Evolutionary conservation across 2,888 invertebrate genomes (phyloP), one percentile per base, ranked within the genome.

Genomic region (Epirrhoe tristata): DNA sequence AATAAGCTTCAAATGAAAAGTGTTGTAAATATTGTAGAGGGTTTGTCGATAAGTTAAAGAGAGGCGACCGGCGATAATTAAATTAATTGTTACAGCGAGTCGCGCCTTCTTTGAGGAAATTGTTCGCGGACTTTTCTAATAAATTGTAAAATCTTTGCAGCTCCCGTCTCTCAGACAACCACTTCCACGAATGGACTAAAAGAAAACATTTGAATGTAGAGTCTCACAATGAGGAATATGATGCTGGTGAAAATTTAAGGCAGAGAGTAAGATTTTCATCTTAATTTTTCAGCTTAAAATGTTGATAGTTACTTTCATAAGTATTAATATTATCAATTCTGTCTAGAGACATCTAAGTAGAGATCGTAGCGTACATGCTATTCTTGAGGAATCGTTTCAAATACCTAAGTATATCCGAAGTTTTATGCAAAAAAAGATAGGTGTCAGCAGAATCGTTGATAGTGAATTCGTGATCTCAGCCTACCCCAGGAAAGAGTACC

Each of bases 81-180:
- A 69, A 69, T 65, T 70, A 70, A 67, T 70, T 67, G 65, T 53
- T 51, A 46, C 51, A 58, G 57, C 39, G 57, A 59, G 68, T 58
- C 63, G 58, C 63, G 43, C 31, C 57, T 66, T 62, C 53, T 14
- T 52, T 43, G 55, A 59, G 60, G 53, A 60, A 58, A 48, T 62
- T 58, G 48, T 63, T 57, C 36, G 55, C 67, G n/a, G 64, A 68
- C 59, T 54, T 68, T 67, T 63, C 66, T 67, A 61, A 67, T 69
- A 67, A 67, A 6, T 17, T 34, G 39, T 43, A 43, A 43, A 43
- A 43, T 14, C 32, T 24, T 48, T 12, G 39, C 12, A 12, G 39
- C 12, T 43, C 39, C 1, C 12, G 39, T 2, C 39, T 3, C 39
- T 43, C 39, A 5, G 10, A 39, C 36, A 2, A 39, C 39, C 12